Evolutionary conservation across 35 echinoderm and acorn worm species (phyloP), one percentile per base, ranked within the genome.

Genomic region (Apostichopus japonicus): DNA sequence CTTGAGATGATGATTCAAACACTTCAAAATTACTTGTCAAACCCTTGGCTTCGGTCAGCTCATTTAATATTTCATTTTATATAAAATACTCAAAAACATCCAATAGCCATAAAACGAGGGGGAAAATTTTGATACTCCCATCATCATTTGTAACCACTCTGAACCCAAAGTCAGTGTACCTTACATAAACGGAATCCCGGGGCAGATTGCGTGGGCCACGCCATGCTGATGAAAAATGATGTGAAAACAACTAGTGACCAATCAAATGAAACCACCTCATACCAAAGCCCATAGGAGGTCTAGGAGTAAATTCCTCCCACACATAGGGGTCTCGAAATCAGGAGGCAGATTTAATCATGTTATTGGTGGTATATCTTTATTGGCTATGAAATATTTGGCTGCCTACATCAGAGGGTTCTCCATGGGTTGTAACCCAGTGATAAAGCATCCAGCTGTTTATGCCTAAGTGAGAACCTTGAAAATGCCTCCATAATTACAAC

Each of bases 231-330:
- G 15, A 23, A 15, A 6, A 23, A 23, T 11, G 1, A 75, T 19
- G 15, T 75, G 17, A 14, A 55, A 17, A 53, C 6, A 17, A 10
- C 33, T 6, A 83, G 33, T 21, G 55, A 54, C 79, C 79, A 83
- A 83, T 83, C 79, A 83, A 17, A 54, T 83, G 19, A 56, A 54
- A 16, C 13, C 52, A 54, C 22, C 17, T 83, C 79, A 83, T 83
- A 55, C 79, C 79, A 83, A 83, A 53, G 27, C 17, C 8, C 51
- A 83, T 83, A 56, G 79, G 79, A 25, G 25, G 79, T 83, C 79
- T 54, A 56, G 11, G 44, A 83, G 79, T 33, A 83, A 83, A 83
- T 83, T 55, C 79, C 79, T 19, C 10, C 7, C 71, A 19, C 44
- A 83, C 79, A 53, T 19, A 52, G 51, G 79, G 79, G 79, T 21